Base-by-base conservation (phyloP, 2,113 vertebrate genomes). In the Aspiorhynchus laticeps region DNA sequence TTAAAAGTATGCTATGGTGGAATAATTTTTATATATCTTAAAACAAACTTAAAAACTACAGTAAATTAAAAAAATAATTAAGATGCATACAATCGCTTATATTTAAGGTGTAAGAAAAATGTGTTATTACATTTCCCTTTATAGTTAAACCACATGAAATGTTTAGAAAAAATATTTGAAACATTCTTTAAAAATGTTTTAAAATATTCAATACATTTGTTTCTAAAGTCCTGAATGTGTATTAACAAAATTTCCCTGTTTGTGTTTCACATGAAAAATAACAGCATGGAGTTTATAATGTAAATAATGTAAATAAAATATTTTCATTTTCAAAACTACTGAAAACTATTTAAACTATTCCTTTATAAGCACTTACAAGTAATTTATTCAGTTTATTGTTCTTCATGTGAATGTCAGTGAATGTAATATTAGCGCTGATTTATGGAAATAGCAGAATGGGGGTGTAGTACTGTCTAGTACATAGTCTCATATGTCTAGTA, bases 401-500 rank as follows among this genome's bases (percentile, higher is more conserved):
- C 7, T 63, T 41, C 4, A 2, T 26, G 56, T 43, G n/a, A 41
- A 61, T 81, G 56, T 65, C 36, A 63, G 36, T 65, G 21, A 43
- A 80, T 4, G 31, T 31, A 51, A 73, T 79, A 26, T 26, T 59
- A 59, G 78, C 7, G 31, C 79, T 78, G 28, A 33, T 77, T 51
- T 78, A 33, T 53, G 28, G 76, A 78, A 53, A 78, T 21, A 36
- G 21, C 41, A 69, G 10, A 80, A 19, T 74, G 51, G 46, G 28
- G 48, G 74, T 75, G 71, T 3, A 46, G 43, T 33, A 78, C 76
- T 81, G 65, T 73, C 78, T 73, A 69, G 63, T 78, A 69, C 26
- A 53, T 61, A 28, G 53, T 41, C 78, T 38, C 33, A n/a, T 80
- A 92, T 89, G 90, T 92, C 90, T 90, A 89, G 93, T 92, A 87